Percentiles rank a stretch among this genome's conserved stretches.
phyloP scores from a whole-genome alignment of 1,140 invertebrate species.

The Caenorhabditis elegans region DNA sequence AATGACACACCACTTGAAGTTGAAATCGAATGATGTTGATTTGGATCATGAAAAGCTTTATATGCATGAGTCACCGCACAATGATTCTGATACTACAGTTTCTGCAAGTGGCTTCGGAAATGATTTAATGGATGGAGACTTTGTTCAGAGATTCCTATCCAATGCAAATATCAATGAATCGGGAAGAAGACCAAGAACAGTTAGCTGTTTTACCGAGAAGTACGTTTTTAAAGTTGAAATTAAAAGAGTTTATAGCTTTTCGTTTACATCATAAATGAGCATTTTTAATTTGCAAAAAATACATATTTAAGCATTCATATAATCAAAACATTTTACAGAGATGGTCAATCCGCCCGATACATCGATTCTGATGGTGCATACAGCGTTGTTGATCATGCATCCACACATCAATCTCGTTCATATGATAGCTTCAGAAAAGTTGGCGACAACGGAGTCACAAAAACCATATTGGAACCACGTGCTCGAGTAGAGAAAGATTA shows the following conservation, averaged over 20 bases:
- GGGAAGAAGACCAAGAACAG: neutral
- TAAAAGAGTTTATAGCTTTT: too few species aligned
- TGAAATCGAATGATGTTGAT: conserved; percentile 1
- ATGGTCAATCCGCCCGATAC: neutral
- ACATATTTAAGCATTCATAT: too few species aligned
- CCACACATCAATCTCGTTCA: neutral
- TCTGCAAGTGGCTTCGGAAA: neutral
- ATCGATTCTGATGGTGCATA: neutral
- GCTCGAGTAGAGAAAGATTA: neutral
- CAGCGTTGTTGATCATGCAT: neutral
- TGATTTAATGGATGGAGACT: neutral
- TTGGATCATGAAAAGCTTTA: neutral
- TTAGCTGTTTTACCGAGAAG: neutral
- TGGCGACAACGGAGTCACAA: neutral
- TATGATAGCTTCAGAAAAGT: neutral
- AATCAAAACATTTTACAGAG: neutral
- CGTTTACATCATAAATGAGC: too few species aligned
- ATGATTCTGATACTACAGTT: neutral
- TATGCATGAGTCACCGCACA: neutral
- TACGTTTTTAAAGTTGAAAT: too few species aligned
- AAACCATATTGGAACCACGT: neutral
- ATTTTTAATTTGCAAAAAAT: too few species aligned
- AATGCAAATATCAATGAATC: neutral
- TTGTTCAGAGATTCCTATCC: neutral
- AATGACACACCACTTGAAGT: neutral